Conservation (phyloP, 2,888 invertebrate species). For the Eugnorisma glareosa region DNA sequence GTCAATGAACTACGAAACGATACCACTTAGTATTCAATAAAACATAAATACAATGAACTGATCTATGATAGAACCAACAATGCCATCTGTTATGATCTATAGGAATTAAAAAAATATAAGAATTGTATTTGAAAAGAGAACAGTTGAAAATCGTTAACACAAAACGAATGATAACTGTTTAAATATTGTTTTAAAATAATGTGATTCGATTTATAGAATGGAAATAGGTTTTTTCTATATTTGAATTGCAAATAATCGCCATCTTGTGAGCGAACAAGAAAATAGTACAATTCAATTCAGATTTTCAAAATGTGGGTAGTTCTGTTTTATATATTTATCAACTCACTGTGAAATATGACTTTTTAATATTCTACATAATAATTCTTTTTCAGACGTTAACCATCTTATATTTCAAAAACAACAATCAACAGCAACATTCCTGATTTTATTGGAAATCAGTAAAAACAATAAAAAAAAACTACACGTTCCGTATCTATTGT, state of each 20-base stretch:
- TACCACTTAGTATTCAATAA: background rate
- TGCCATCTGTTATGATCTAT: conserved; percentile 59
- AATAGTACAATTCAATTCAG: background rate
- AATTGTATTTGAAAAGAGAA: conserved; percentile 17
- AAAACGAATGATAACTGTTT: background rate
- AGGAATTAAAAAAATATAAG: background rate
- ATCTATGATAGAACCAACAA: conserved; percentile 10
- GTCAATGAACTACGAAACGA: fast-evolving
- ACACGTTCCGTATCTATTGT: conserved; percentile 28
- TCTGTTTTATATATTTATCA: conserved; percentile 12
- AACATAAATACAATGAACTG: background rate
- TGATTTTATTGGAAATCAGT: conserved; percentile 56
- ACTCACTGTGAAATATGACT: background rate
- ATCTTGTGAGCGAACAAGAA: conserved; percentile 32
- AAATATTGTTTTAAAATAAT: conserved; percentile 9
- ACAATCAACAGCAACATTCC: conserved; percentile 50
- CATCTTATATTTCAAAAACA: conserved; percentile 47
- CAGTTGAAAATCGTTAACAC: background rate
- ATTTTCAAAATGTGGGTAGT: conserved; percentile 30
- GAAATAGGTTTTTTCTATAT: conserved; percentile 11
- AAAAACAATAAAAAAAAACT: conserved; percentile 49
- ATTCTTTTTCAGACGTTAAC: conserved; percentile 21
- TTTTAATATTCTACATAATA: conserved; percentile 36
- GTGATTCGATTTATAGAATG: conserved; percentile 16
- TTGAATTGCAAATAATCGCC: conserved; percentile 29